A percentile compares a stretch with the other conserved stretches of the same genome.
phyloP scores from a whole-genome alignment of 1,140 invertebrate species.

The Andrena cerasifolii region DNA sequence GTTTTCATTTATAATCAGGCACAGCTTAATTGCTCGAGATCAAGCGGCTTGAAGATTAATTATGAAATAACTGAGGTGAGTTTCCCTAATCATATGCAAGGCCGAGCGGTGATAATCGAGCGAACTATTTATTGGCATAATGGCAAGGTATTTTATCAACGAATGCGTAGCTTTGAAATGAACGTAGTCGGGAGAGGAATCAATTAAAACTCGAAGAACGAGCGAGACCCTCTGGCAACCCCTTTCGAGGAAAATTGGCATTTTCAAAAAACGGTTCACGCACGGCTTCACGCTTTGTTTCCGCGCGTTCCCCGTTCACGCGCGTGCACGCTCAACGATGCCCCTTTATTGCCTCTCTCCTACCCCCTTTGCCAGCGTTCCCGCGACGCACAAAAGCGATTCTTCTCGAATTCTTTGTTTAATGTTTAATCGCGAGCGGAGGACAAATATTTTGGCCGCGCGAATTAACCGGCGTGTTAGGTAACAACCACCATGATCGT shows the following conservation, averaged over 20 bases:
- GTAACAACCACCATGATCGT: slow-evolving; percentile 26
- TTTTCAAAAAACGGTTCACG: slow-evolving; percentile 71
- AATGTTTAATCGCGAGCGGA: slow-evolving; percentile 39
- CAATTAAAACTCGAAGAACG: slow-evolving; percentile 37
- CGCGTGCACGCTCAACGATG: slow-evolving; percentile 35
- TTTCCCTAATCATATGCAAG: neutral
- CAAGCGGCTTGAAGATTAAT: neutral
- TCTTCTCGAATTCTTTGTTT: slow-evolving; percentile 49
- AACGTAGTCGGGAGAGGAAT: neutral
- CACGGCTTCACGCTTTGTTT: slow-evolving; percentile 70
- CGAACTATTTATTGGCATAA: neutral
- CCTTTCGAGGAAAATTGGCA: slow-evolving; percentile 70
- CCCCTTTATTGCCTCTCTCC: slow-evolving; percentile 55
- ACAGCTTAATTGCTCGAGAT: slow-evolving; percentile 13
- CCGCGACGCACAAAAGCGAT: slow-evolving; percentile 46
- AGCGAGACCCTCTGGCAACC: slow-evolving; percentile 27
- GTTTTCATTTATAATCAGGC: slow-evolving; percentile 60
- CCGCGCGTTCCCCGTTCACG: slow-evolving; percentile 52
- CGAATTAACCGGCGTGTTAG: slow-evolving; percentile 39
- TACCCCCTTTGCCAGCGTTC: slow-evolving; percentile 26
- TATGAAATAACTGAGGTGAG: neutral
- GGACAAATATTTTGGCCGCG: slow-evolving; percentile 63
- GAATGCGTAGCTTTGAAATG: no score
- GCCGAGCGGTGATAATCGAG: neutral
- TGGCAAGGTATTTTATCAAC: neutral